Base-by-base conservation (phyloP, 2,888 invertebrate species). In the Aphodius granarius region DNA sequence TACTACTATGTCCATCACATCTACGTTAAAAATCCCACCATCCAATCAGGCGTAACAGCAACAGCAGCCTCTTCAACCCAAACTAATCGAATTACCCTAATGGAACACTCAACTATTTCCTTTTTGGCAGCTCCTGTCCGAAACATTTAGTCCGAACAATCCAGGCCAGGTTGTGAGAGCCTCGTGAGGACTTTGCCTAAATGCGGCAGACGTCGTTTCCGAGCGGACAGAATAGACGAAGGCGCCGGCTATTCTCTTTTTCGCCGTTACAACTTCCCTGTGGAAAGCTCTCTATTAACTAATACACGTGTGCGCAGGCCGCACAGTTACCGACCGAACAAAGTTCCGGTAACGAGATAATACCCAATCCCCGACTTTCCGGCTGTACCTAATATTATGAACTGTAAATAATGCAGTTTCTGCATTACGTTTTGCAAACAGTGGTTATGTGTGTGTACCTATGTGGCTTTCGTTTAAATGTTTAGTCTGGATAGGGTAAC, bases 61-160 rank as follows among this genome's bases (percentile, higher is more conserved):
- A 66, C 72, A 66, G 15, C 72, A 23, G 43, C 13, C 13, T 43
- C 43, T 43, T 43, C 43, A 43, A 43, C 43, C 63, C 75, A 63
- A 72, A 73, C 68, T 75, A 75, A 75, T 75, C 66, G 75, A 73
- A 75, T 75, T 75, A 63, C 71, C 15, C 66, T 73, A 75, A 72
- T 75, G 72, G 72, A 63, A 20, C 66, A 62, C 17, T 65, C n/a
- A 18, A 16, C 65, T 75, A 71, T 71, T 72, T 72, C 72, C 75
- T 74, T 70, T 74, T 74, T 74, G 22, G 68, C n/a, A n/a, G n/a
- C n/a, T n/a, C n/a, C n/a, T n/a, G n/a, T n/a, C n/a, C n/a, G n/a
- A n/a, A n/a, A n/a, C n/a, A n/a, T n/a, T n/a, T n/a, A n/a, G n/a
- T n/a, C n/a, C 43, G 3, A 43, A 43, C 43, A 43, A 6, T 3